Evolutionary conservation across 2,888 invertebrate species (phyloP).

Genomic region (Lasiommata megera): DNA sequence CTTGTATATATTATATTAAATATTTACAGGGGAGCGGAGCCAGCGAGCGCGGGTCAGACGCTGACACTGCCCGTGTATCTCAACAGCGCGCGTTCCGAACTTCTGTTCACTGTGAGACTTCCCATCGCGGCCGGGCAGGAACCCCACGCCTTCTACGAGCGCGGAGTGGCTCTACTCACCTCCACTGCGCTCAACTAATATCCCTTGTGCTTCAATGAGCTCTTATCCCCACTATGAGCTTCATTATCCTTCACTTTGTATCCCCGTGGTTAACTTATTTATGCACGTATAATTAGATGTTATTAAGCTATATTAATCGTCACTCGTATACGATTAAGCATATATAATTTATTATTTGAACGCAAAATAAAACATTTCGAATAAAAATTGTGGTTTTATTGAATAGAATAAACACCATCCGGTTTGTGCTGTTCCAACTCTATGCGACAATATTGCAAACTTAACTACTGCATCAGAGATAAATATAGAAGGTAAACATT

Average conservation of each 20-base stretch:
- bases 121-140: slow-evolving; percentile 95
- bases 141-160: slow-evolving; percentile 97
- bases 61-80: slow-evolving; percentile 97
- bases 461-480: too few species aligned
- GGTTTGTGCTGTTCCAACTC: too few species aligned
- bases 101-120: slow-evolving; percentile 97
- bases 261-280: background rate
- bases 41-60: slow-evolving; percentile 69
- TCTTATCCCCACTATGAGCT: background rate
- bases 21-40: slow-evolving; percentile 58
- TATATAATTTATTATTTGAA: slow-evolving; percentile 12
- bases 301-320: background rate
- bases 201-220: background rate
- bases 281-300: background rate
- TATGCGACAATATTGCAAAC: too few species aligned
- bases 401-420: background rate
- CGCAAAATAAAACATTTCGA: slow-evolving; percentile 17
- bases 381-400: background rate
- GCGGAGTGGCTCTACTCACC: slow-evolving; percentile 97
- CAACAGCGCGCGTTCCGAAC: slow-evolving; percentile 96
- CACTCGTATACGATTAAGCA: slow-evolving; percentile 2
- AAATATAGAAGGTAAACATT: too few species aligned
- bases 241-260: background rate
- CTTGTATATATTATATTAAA: too few species aligned
- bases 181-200: slow-evolving; percentile 92